Base-by-base conservation (phyloP, 2,888 invertebrate species). In the Atherix ibis region DNA sequence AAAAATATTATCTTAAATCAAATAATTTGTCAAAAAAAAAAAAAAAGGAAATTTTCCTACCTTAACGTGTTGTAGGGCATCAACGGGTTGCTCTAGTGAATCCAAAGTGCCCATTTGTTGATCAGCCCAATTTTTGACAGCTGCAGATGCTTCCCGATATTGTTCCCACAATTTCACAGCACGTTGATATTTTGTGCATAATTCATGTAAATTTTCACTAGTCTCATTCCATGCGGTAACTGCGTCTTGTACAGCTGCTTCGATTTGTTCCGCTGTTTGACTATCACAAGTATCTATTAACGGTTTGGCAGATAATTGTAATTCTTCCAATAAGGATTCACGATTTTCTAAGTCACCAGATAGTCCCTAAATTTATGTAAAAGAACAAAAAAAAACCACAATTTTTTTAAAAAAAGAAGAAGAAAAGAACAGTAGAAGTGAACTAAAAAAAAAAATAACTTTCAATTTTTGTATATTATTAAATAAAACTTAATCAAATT, bases 131-230 rank as follows among this genome's bases (percentile, higher is more conserved):
- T 70, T 71, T 43, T 76, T 72, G 40, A 85, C 76, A 18, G 76
- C 70, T 28, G 76, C 78, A 36, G 79, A 77, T 6, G 83, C 79
- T 54, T 81, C 80, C 25, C 76, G 70, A 64, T 85, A 85, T 40
- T 75, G 71, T 50, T 75, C 68, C 85, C 85, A 85, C 38, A 85
- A 68, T 31, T 76, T 73, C 36, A 83, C 81, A 4, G 84, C 85
- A 53, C 77, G 73, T 54, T 82, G 77, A 64, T 85, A 85, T 48
- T 76, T 67, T 47, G 59, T 74, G 56, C 81, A 82, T 45, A 85
- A 69, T 46, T 77, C 75, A 44, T 73, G 72, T 43, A 85, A 68
- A 54, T 80, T 78, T 44, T 70, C 67, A 54, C 77, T 74, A n/a
- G 84, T 84, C 49, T 78, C 77, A 48, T 79, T 72, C 68, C 84